A percentile compares a stretch with the other conserved stretches of the same genome.
Evolutionary conservation across 2,113 vertebrate species (phyloP).

Genomic region (Cyprinodon tularosa): DNA sequence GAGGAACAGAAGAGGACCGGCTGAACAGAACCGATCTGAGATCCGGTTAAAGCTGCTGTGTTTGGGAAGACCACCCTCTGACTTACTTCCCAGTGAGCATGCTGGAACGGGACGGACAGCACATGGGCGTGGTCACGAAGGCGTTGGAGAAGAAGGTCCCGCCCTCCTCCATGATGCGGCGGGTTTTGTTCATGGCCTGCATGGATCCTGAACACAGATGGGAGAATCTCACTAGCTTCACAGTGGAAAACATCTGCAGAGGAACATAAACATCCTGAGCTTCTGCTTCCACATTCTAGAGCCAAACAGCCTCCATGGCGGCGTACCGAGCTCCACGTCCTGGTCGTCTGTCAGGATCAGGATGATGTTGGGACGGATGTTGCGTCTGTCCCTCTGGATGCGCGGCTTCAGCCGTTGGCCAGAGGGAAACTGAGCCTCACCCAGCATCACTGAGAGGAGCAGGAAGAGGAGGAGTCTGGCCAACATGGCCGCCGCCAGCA

Average conservation of each 20-base stretch:
- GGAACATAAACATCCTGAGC: not conserved
- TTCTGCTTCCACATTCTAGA: not conserved
- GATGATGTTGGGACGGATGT: slow-evolving; percentile 97
- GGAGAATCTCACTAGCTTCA: not conserved
- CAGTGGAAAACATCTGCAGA: not conserved
- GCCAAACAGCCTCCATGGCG: not conserved
- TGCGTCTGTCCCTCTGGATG: slow-evolving; percentile 92
- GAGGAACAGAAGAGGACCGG: no score
- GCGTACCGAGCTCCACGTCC: slow-evolving; percentile 93
- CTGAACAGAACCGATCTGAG: no score
- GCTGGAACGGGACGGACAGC: slow-evolving; percentile 94
- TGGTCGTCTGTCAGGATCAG: slow-evolving; percentile 96
- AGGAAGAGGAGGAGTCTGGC: slow-evolving; percentile 78
- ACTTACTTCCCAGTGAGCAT: slow-evolving; percentile 94
- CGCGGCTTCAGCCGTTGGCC: slow-evolving; percentile 89
- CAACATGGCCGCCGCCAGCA: slow-evolving; percentile 57
- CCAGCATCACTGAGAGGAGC: slow-evolving; percentile 68
- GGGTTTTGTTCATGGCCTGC: slow-evolving; percentile 97
- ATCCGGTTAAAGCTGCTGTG: not conserved
- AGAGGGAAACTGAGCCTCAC: slow-evolving; percentile 83
- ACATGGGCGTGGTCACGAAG: slow-evolving; percentile 98
- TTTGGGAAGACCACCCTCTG: not conserved
- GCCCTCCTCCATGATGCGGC: slow-evolving; percentile 93
- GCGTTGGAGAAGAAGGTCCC: slow-evolving; percentile 95
- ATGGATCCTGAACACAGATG: slow-evolving; percentile 86